A percentile compares a stretch with the other conserved stretches of the same genome.
Evolutionary conservation across 2,113 vertebrate genomes (phyloP).

Genomic region (Triplophysa tibetana): DNA sequence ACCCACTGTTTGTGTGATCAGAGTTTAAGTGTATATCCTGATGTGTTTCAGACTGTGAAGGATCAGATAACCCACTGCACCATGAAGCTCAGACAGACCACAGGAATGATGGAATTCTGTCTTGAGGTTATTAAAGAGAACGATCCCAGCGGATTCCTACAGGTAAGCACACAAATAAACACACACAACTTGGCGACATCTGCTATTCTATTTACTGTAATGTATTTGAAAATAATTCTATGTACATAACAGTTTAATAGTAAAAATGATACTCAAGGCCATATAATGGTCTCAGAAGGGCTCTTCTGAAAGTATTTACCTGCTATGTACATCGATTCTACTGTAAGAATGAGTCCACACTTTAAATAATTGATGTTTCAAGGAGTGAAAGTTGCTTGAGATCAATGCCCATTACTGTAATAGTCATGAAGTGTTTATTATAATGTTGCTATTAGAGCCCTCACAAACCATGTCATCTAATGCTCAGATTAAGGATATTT

Average conservation of each 20-base stretch:
- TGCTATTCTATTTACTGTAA: no score
- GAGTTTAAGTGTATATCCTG: not conserved
- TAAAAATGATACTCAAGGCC: no score
- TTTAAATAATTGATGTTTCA: constrained; percentile 42
- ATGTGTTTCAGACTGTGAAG: constrained; percentile 84
- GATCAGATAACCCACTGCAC: constrained; percentile 99
- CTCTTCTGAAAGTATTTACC: not conserved
- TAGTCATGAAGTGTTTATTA: constrained; percentile 62
- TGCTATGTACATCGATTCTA: not conserved
- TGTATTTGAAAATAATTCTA: no score
- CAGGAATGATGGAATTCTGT: constrained; percentile 96
- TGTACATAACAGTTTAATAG: no score
- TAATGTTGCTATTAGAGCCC: not conserved
- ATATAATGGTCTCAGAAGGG: no score
- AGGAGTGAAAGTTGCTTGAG: constrained; percentile 46
- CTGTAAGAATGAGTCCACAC: not conserved
- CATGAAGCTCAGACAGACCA: constrained; percentile 96
- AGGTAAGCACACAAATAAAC: constrained; percentile 73
- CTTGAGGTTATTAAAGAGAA: constrained; percentile 97
- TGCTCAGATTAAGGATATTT: not conserved
- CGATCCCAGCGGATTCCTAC: constrained; percentile 93
- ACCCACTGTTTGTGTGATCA: not conserved
- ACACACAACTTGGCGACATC: not conserved
- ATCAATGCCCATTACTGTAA: constrained; percentile 53
- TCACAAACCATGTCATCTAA: constrained; percentile 10